phyloP scores from a whole-genome alignment of 2,888 invertebrate genomes.

The Megaustenia siamemsis region DNA sequence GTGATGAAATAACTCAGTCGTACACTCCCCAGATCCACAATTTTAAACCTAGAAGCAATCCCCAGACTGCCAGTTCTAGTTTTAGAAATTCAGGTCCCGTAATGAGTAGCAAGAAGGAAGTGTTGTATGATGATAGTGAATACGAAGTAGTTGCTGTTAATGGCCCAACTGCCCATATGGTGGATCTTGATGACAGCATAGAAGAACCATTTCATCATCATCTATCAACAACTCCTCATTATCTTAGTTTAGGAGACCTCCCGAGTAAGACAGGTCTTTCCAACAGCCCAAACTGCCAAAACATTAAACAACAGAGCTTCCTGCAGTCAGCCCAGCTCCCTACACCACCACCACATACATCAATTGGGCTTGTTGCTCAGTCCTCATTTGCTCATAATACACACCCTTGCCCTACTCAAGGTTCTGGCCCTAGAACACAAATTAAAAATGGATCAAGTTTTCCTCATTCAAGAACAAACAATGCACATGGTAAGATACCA shows the following conservation, averaged over 20 bases:
- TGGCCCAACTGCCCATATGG: conserved; percentile 36
- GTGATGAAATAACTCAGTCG: conserved; percentile 29
- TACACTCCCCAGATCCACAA: conserved; percentile 27
- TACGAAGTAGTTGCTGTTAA: conserved; percentile 29
- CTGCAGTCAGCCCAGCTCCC: too few relatives aligned
- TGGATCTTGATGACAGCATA: conserved; percentile 24
- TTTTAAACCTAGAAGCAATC: not conserved
- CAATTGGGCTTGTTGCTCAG: not conserved
- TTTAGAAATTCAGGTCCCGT: not conserved
- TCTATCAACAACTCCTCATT: conserved; percentile 32
- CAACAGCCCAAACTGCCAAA: not conserved
- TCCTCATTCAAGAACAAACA: conserved; percentile 12
- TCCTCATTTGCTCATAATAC: not conserved
- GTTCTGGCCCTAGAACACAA: not conserved
- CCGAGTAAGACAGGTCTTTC: conserved; percentile 28
- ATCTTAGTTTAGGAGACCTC: conserved; percentile 36
- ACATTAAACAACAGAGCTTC: not conserved
- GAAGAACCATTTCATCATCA: conserved; percentile 18
- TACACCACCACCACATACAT: conserved; percentile 18
- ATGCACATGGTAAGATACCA: conserved; percentile 17
- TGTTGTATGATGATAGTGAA: conserved; percentile 26
- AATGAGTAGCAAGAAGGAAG: conserved; percentile 5
- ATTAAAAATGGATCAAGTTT: conserved; percentile 29
- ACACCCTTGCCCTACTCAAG: not conserved
- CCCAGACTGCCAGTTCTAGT: not conserved